These are phyloP conservation scores for Biston stratarius DNA, from an alignment of 2,888 invertebrate genomes.

Conservation along the genomic window DNA sequence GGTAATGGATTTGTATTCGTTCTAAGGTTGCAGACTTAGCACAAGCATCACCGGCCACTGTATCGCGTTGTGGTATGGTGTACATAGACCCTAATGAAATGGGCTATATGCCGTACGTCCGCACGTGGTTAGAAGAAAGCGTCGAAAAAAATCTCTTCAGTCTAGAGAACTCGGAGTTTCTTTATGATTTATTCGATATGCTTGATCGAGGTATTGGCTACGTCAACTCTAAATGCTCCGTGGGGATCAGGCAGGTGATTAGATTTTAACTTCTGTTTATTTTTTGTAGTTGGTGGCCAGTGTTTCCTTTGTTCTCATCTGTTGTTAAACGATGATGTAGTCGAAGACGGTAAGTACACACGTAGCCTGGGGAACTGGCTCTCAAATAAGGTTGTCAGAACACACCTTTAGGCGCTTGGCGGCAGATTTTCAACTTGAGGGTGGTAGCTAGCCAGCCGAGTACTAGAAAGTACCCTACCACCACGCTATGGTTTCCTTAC, in stretches of 20 bases:
- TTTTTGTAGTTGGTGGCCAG: too few species aligned
- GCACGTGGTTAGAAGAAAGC: conserved; percentile 90
- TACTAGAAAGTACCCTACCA: too few species aligned
- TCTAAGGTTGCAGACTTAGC: conserved; percentile 90
- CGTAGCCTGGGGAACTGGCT: too few species aligned
- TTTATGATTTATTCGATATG: conserved; percentile 89
- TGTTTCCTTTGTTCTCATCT: too few species aligned
- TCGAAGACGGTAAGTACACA: too few species aligned
- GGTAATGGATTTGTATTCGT: neutral
- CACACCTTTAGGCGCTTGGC: too few species aligned
- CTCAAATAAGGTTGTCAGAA: too few species aligned
- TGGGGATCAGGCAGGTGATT: conserved; percentile 90
- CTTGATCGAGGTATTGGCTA: conserved; percentile 89
- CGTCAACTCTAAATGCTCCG: conserved; percentile 89
- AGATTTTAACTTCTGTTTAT: neutral
- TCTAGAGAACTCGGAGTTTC: conserved; percentile 87
- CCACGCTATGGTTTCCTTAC: too few species aligned
- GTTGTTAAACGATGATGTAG: too few species aligned
- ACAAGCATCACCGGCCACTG: conserved; percentile 97
- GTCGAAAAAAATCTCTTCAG: conserved; percentile 78
- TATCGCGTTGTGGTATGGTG: conserved; percentile 94
- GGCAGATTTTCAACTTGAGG: too few species aligned
- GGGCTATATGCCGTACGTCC: conserved; percentile 92
- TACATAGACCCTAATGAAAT: conserved; percentile 95
- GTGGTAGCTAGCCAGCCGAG: too few species aligned